Conservation (phyloP, 2,113 vertebrate species). For the Gavialis gangeticus region DNA sequence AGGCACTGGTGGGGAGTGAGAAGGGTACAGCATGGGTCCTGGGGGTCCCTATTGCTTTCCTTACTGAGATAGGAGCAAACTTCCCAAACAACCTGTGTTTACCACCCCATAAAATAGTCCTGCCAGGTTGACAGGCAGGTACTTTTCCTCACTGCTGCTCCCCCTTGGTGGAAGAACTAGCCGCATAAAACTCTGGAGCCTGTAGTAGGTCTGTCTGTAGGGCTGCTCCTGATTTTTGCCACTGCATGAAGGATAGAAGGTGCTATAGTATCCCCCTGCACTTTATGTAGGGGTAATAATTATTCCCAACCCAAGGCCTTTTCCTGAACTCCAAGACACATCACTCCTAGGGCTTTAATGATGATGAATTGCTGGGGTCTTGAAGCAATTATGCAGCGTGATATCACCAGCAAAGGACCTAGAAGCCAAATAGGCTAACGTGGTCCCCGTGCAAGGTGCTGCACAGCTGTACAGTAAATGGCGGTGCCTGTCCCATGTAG, state of each 20-base stretch:
- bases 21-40: background rate
- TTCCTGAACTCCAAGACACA: too few relatives aligned
- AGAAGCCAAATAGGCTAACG: background rate
- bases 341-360: too few relatives aligned
- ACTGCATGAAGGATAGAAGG: background rate
- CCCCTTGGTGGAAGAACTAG: background rate
- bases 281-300: too few relatives aligned
- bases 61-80: background rate
- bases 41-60: background rate
- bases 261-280: background rate
- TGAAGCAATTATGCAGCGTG: too few relatives aligned
- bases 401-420: background rate
- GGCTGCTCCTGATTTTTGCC: background rate
- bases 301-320: background rate
- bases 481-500: background rate
- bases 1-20: rapidly evolving
- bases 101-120: background rate
- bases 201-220: background rate
- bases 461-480: background rate
- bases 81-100: background rate
- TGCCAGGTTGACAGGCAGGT: background rate
- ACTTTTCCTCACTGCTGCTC: background rate
- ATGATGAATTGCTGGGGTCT: too few relatives aligned
- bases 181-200: background rate
- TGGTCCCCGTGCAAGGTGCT: background rate